Conservation (phyloP, 2,888 invertebrate genomes). For the Cantharis lateralis region DNA sequence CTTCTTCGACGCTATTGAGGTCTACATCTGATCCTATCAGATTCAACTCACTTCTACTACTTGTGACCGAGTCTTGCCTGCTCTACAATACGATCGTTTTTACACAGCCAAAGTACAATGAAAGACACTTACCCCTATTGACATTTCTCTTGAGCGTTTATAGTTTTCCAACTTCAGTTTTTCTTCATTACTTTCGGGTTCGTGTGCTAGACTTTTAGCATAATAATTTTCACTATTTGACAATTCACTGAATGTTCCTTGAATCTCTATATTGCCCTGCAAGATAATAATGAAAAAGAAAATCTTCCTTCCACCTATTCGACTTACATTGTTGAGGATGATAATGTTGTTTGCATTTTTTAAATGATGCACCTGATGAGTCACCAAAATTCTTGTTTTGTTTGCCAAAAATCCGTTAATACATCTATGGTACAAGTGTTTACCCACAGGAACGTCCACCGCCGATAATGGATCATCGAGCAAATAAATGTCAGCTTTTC, state of each 20-base stretch:
- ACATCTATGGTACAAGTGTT: constrained; percentile 78
- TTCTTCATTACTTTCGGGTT: constrained; percentile 53
- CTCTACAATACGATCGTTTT: constrained; percentile 41
- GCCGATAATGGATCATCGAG: constrained; percentile 87
- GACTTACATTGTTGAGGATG: constrained; percentile 65
- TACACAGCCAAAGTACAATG: background rate
- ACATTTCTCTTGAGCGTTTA: constrained; percentile 61
- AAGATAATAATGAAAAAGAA: constrained; percentile 61
- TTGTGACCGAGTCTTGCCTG: constrained; percentile 46
- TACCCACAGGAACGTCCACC: constrained; percentile 80
- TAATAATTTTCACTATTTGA: constrained; percentile 58
- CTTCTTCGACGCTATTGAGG: constrained; percentile 48
- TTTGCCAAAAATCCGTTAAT: constrained; percentile 68
- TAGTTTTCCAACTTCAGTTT: constrained; percentile 67
- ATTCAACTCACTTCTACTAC: constrained; percentile 52
- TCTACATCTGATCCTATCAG: constrained; percentile 51
- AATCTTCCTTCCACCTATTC: constrained; percentile 71
- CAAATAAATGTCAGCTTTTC: constrained; percentile 77
- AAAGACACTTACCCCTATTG: constrained; percentile 41
- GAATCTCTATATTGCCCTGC: constrained; percentile 57
- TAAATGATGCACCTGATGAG: constrained; percentile 83
- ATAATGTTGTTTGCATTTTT: constrained; percentile 70
- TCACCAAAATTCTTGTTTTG: constrained; percentile 79
- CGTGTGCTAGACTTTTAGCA: constrained; percentile 56
- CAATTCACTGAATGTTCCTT: constrained; percentile 57